Conservation (phyloP, 2,113 vertebrate species). For the Calidris pygmaea region DNA sequence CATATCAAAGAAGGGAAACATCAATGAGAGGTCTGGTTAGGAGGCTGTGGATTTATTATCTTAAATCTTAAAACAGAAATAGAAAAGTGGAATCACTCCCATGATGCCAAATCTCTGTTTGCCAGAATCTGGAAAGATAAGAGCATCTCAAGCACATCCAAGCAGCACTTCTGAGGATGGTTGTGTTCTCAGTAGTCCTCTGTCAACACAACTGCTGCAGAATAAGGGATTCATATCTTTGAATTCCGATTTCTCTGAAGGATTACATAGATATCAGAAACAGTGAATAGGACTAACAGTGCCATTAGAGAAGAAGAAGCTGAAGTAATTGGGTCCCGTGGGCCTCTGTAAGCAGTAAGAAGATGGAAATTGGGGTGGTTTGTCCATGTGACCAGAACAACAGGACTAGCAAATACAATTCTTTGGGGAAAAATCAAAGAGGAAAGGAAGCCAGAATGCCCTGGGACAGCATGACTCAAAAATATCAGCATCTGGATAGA, state of each 20-base stretch:
- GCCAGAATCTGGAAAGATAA: not conserved
- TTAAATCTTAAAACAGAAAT: not conserved
- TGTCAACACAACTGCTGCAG: not conserved
- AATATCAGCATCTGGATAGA: not conserved
- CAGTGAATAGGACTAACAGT: slow-evolving; percentile 25
- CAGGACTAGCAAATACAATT: not conserved
- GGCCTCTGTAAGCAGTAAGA: slow-evolving; percentile 33
- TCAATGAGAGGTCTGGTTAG: not conserved
- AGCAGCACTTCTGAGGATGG: not conserved
- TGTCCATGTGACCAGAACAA: slow-evolving; percentile 17
- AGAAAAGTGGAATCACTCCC: not conserved
- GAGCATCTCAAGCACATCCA: not conserved
- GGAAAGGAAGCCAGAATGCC: not conserved
- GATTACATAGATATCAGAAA: not conserved
- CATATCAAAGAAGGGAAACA: not conserved
- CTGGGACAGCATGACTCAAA: not conserved
- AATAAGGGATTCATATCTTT: slow-evolving; percentile 18
- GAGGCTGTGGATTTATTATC: not conserved
- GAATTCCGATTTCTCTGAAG: slow-evolving; percentile 36
- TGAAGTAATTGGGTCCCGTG: slow-evolving; percentile 60
- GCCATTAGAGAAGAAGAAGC: slow-evolving; percentile 41
- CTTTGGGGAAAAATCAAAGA: slow-evolving; percentile 3
- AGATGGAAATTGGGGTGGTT: slow-evolving; percentile 20
- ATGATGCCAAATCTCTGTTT: not conserved
- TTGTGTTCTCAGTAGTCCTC: not conserved